Evolutionary conservation across 2,797 vertebrate species (phyloP).

Genomic region (Gorsachius magnificus): DNA sequence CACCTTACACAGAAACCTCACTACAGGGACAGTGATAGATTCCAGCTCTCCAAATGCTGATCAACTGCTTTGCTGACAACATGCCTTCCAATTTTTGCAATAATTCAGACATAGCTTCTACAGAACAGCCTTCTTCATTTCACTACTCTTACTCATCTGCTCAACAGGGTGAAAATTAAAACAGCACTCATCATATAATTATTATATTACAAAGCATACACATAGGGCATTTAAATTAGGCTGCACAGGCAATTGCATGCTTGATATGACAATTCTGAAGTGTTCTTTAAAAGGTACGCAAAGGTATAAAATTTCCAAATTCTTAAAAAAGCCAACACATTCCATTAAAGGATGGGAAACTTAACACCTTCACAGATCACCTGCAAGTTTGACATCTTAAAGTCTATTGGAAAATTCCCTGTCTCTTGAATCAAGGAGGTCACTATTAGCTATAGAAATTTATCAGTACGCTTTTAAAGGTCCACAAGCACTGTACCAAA

Average conservation of each 20-base stretch:
- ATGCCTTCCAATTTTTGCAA: background rate
- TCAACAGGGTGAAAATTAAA: background rate
- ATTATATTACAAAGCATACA: background rate
- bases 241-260: background rate
- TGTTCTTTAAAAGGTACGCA: background rate
- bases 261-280: background rate
- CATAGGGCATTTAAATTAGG: background rate
- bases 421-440: background rate
- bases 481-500: background rate
- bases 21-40: background rate
- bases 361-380: background rate
- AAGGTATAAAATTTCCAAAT: background rate
- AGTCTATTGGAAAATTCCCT: background rate
- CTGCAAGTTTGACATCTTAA: background rate
- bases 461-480: background rate
- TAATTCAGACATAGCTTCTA: background rate
- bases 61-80: background rate
- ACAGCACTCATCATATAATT: background rate
- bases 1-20: background rate
- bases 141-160: background rate
- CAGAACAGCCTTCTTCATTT: background rate
- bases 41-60: background rate
- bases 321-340: background rate
- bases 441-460: background rate
- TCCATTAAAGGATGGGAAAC: background rate